These are phyloP conservation scores for Indicator indicator DNA, from an alignment of 2,113 vertebrate genomes.

Conservation along the genomic window DNA sequence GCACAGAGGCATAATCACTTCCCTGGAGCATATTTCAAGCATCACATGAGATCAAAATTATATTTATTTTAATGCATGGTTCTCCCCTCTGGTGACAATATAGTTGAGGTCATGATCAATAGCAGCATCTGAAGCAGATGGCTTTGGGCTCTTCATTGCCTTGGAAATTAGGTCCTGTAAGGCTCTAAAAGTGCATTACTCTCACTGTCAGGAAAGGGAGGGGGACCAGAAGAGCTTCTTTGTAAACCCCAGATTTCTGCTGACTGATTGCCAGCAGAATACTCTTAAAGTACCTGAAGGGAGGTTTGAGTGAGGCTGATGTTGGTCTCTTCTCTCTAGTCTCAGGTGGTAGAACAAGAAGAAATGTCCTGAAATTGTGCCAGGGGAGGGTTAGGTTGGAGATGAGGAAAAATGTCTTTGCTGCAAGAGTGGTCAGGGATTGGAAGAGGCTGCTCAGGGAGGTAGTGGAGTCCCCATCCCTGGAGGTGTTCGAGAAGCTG, in stretches of 20 bases:
- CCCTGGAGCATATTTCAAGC: not conserved
- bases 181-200: not conserved
- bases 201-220: not conserved
- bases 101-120: not conserved
- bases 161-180: not conserved
- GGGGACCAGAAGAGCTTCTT: not conserved
- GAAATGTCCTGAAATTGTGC: too few relatives aligned
- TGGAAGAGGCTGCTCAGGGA: too few relatives aligned
- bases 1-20: too few relatives aligned
- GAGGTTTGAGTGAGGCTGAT: too few relatives aligned
- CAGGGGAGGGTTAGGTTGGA: too few relatives aligned
- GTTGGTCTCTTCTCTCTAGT: too few relatives aligned
- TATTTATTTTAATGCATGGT: not conserved
- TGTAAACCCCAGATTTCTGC: not conserved
- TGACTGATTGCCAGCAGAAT: not conserved
- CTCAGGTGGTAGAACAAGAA: too few relatives aligned
- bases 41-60: not conserved
- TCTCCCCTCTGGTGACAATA: not conserved
- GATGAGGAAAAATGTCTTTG: too few relatives aligned
- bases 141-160: not conserved
- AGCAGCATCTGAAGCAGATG: not conserved
- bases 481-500: too few relatives aligned
- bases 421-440: too few relatives aligned
- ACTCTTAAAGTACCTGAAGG: not conserved
- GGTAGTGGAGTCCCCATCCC: too few relatives aligned